Evolutionary conservation across 2,113 vertebrate genomes (phyloP).

Genomic region (Ploceus nigricollis): DNA sequence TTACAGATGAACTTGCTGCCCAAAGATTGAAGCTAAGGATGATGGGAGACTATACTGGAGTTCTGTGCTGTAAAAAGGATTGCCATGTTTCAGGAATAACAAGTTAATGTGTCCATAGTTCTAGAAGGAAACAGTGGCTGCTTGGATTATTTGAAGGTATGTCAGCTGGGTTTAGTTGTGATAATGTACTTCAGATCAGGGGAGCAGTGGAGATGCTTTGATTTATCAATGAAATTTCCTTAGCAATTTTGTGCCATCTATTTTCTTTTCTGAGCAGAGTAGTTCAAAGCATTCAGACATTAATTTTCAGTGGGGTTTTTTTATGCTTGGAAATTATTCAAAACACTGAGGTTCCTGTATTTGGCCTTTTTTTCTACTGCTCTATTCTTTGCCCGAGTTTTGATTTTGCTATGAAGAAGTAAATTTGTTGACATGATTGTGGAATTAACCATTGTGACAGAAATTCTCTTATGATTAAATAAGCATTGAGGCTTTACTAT

Average conservation of each 20-base stretch:
- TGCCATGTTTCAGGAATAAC: neutral
- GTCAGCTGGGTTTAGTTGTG: neutral
- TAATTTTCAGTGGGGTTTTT: fast-evolving
- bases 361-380: neutral
- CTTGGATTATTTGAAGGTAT: neutral
- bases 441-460: neutral
- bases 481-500: neutral
- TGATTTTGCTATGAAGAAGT: neutral
- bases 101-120: neutral
- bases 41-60: neutral
- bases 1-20: neutral
- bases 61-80: neutral
- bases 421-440: neutral
- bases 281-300: neutral
- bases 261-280: neutral
- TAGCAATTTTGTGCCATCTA: neutral
- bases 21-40: neutral
- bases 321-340: neutral
- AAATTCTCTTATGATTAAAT: neutral
- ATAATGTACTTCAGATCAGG: neutral
- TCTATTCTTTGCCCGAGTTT: neutral
- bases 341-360: neutral
- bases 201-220: neutral
- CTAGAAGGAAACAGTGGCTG: neutral
- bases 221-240: neutral